Percentiles rank a stretch among this genome's conserved stretches.
phyloP scores from a whole-genome alignment of 2,113 vertebrate species.

The Propithecus coquereli region DNA sequence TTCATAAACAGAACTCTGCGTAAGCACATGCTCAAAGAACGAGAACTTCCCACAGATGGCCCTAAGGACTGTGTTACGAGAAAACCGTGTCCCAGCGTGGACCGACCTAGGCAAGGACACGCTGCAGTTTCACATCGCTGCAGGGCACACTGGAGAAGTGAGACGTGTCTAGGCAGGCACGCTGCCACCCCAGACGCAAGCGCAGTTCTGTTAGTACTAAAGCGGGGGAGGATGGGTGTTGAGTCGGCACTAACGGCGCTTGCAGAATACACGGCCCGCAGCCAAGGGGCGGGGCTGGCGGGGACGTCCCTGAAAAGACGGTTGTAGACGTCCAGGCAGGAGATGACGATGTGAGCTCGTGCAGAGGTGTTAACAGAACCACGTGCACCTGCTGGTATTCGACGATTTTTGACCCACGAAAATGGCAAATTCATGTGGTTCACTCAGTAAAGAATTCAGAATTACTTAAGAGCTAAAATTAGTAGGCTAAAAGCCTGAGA shows the following conservation, averaged over 20 bases:
- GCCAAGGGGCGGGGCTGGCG: neutral
- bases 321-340: neutral
- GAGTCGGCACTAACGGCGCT: fast-evolving
- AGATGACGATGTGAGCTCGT: neutral
- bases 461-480: neutral
- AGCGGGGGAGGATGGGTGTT: neutral
- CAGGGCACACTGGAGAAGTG: neutral
- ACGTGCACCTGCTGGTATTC: neutral
- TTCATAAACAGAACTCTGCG: neutral
- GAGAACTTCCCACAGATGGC: neutral
- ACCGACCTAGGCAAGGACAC: neutral
- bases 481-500: neutral
- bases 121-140: neutral
- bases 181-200: neutral
- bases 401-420: neutral
- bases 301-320: neutral
- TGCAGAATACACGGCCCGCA: neutral
- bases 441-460: neutral
- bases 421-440: neutral
- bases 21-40: neutral
- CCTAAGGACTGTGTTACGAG: neutral
- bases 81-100: neutral
- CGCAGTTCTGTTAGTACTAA: neutral
- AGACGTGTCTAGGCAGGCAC: neutral
- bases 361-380: neutral